These are phyloP conservation scores for Pandemis heparana DNA, from an alignment of 2,888 invertebrate species.

Conservation along the genomic window DNA sequence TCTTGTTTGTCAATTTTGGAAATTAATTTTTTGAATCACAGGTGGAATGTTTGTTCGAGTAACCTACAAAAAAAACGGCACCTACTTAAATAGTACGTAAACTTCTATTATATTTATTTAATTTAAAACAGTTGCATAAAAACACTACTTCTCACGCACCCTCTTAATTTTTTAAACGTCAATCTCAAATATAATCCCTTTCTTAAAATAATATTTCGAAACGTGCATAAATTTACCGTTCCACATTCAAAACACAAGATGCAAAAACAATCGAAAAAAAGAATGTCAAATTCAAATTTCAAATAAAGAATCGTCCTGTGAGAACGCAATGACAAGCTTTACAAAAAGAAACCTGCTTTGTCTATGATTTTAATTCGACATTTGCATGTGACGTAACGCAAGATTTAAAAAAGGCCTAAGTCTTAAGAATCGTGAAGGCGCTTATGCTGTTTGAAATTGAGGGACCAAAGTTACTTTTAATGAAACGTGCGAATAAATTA, in stretches of 20 bases:
- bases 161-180: background rate
- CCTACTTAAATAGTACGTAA: too few species aligned
- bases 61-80: too few species aligned
- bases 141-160: background rate
- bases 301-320: constrained; percentile 65
- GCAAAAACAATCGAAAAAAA: constrained; percentile 41
- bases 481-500: constrained; percentile 81
- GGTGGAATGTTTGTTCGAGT: too few species aligned
- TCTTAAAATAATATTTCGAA: constrained; percentile 35
- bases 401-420: constrained; percentile 10
- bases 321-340: constrained; percentile 75
- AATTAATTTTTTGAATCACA: too few species aligned
- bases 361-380: constrained; percentile 74
- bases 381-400: constrained; percentile 70
- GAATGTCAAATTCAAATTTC: constrained; percentile 51
- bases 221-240: constrained; percentile 36
- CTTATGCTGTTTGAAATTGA: background rate
- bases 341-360: constrained; percentile 65
- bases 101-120: too few species aligned
- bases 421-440: background rate
- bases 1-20: too few species aligned
- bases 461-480: constrained; percentile 65
- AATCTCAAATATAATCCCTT: constrained; percentile 19
- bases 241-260: constrained; percentile 27
- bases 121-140: background rate